Evolutionary conservation across 1,140 invertebrate genomes (phyloP).

Genomic region (Globodera rostochiensis): DNA sequence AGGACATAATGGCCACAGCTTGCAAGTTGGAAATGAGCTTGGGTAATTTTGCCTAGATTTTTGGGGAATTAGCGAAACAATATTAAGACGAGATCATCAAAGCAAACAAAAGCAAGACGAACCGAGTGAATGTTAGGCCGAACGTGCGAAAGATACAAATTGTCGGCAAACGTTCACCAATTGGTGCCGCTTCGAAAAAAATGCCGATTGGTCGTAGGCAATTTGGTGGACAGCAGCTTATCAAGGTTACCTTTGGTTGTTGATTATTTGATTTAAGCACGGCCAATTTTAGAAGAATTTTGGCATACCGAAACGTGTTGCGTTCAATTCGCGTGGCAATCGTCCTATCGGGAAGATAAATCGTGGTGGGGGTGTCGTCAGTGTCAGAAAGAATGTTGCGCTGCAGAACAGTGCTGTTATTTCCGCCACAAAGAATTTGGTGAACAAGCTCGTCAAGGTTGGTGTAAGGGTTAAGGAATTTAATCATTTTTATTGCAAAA

Average conservation of each 20-base stretch:
- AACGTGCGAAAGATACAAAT: neutral
- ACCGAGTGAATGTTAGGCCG: neutral
- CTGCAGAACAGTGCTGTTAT: neutral
- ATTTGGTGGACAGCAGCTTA: neutral
- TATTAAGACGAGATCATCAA: slow-evolving; percentile 41
- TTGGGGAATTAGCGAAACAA: no score
- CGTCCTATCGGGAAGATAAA: no score
- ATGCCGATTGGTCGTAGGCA: neutral
- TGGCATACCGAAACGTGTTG: neutral
- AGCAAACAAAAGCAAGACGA: slow-evolving; percentile 31
- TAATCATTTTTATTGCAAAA: neutral
- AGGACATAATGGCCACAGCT: slow-evolving; percentile 6
- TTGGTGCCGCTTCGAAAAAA: neutral
- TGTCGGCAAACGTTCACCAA: neutral
- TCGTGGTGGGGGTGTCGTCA: neutral
- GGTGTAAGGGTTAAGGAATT: neutral
- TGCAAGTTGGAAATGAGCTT: slow-evolving; percentile 32
- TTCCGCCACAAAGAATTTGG: slow-evolving; percentile 33
- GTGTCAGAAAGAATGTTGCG: neutral
- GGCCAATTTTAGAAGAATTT: neutral
- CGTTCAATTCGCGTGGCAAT: neutral
- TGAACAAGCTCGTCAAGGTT: slow-evolving; percentile 42
- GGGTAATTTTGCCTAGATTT: slow-evolving; percentile 3
- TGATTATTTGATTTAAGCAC: neutral
- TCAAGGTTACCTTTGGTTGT: neutral